Evolutionary conservation across 2,888 invertebrate genomes (phyloP).

Genomic region (Cataglyphis cursor): DNA sequence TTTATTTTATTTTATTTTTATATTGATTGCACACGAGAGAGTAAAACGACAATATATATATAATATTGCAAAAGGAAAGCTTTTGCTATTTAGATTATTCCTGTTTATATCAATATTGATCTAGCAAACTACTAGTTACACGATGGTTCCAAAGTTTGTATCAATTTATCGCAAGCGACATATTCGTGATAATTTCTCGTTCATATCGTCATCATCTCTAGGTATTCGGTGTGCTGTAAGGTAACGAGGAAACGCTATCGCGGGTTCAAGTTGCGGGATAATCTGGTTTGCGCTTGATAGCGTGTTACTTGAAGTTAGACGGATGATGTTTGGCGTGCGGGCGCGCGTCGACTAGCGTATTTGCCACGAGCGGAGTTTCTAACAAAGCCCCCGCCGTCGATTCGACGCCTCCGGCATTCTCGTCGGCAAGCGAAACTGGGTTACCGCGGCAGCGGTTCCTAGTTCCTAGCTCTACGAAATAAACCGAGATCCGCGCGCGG

Average conservation of each 20-base stretch:
- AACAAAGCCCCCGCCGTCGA: conserved; percentile 53
- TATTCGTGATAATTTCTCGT: conserved; percentile 11
- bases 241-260: conserved; percentile 49
- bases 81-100: background rate
- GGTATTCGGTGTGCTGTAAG: conserved; percentile 18
- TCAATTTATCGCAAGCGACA: background rate
- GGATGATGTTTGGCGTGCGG: conserved; percentile 25
- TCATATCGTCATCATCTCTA: background rate
- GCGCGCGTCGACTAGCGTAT: conserved; percentile 28
- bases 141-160: background rate
- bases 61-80: background rate
- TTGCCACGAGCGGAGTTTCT: conserved; percentile 55
- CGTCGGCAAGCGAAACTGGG: conserved; percentile 68
- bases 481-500: conserved; percentile 60
- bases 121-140: background rate
- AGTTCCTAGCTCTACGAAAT: conserved; percentile 45
- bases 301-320: conserved; percentile 17
- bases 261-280: conserved; percentile 48
- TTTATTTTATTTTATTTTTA: background rate
- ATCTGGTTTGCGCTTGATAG: conserved; percentile 47
- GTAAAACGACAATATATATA: background rate
- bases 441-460: conserved; percentile 59
- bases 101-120: conserved; percentile 3
- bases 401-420: conserved; percentile 54
- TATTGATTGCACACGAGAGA: background rate